Evolutionary conservation across 2,797 vertebrate species (phyloP).

Genomic region (Clarias fuscus): DNA sequence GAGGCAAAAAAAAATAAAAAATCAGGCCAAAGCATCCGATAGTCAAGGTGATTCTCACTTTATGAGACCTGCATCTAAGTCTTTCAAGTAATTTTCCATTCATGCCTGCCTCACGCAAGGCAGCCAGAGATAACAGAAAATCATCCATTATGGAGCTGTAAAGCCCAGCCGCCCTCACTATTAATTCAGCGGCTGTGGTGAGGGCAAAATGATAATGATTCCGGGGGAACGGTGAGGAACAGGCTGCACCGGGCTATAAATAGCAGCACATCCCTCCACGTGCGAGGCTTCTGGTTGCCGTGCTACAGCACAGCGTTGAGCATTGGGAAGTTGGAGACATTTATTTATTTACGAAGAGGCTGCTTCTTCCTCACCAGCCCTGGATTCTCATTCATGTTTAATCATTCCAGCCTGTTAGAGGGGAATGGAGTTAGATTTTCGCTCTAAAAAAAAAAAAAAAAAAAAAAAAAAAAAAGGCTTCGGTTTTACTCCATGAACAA

Average conservation of each 20-base stretch:
- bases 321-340: slow-evolving; percentile 39
- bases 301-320: slow-evolving; percentile 51
- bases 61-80: slow-evolving; percentile 50
- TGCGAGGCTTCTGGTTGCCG: slow-evolving; percentile 55
- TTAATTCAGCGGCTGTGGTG: slow-evolving; percentile 65
- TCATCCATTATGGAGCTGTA: slow-evolving; percentile 65
- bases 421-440: slow-evolving; percentile 42
- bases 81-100: slow-evolving; percentile 62
- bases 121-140: slow-evolving; percentile 61
- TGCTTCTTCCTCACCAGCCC: slow-evolving; percentile 49
- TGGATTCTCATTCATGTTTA: slow-evolving; percentile 39
- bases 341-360: slow-evolving; percentile 62
- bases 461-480: slow-evolving; percentile 4
- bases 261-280: slow-evolving; percentile 60
- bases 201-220: slow-evolving; percentile 68
- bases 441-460: slow-evolving; percentile 48
- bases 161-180: slow-evolving; percentile 57
- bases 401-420: slow-evolving; percentile 31
- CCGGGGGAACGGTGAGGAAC: slow-evolving; percentile 59
- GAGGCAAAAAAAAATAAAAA: neutral
- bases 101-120: slow-evolving; percentile 54
- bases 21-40: slow-evolving; percentile 52
- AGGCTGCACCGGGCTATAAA: slow-evolving; percentile 66
- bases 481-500: slow-evolving; percentile 47
- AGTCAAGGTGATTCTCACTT: slow-evolving; percentile 63